phyloP scores from a whole-genome alignment of 2,113 vertebrate genomes.

The Gasterosteus nipponicus region DNA sequence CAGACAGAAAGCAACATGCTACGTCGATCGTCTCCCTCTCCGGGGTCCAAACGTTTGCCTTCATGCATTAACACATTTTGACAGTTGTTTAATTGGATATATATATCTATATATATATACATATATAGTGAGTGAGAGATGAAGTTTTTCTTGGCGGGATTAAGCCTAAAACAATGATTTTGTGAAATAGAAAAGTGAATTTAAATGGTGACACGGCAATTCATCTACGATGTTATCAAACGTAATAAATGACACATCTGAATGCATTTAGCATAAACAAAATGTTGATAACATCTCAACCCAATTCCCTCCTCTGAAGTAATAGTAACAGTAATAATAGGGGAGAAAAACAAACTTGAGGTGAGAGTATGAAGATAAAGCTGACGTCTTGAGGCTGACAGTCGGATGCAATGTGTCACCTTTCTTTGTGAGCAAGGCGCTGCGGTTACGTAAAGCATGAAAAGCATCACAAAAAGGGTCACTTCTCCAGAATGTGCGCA shows the following conservation, averaged over 20 bases:
- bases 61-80: slow-evolving; percentile 30
- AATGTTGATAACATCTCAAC: slow-evolving; percentile 40
- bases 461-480: neutral
- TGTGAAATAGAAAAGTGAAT: neutral
- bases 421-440: neutral
- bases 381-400: neutral
- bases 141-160: slow-evolving; percentile 1
- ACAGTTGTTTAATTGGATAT: slow-evolving; percentile 50
- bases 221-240: slow-evolving; percentile 6
- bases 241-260: slow-evolving; percentile 17
- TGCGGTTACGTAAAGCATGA: neutral
- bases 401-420: slow-evolving; percentile 1
- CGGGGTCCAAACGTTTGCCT: slow-evolving; percentile 39
- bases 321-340: neutral
- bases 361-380: neutral
- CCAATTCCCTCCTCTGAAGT: slow-evolving; percentile 12
- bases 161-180: neutral
- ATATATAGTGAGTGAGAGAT: neutral
- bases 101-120: too few species aligned
- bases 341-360: neutral
- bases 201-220: neutral
- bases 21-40: slow-evolving; percentile 36
- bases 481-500: neutral
- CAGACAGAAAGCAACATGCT: slow-evolving; percentile 52
- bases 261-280: slow-evolving; percentile 11